Conservation (phyloP, 2,113 vertebrate genomes). For the Xiphophorus couchianus region DNA sequence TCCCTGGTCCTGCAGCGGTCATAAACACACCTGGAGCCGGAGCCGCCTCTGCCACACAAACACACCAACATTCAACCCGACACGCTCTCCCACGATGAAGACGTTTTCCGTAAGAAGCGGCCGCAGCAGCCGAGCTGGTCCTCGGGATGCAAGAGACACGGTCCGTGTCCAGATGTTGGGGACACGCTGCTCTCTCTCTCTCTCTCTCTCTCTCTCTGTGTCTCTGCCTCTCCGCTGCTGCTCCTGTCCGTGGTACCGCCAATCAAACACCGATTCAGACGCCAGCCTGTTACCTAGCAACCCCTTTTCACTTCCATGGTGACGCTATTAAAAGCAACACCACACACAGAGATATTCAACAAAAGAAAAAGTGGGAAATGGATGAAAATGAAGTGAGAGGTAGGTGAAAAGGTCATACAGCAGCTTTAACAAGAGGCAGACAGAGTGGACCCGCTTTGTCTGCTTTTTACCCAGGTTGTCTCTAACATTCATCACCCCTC, state of each 20-base stretch:
- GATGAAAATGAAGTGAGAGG: conserved; percentile 45
- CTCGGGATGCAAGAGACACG: conserved; percentile 4
- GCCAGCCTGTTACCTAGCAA: conserved; percentile 82
- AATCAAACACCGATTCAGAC: conserved; percentile 75
- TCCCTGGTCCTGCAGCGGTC: conserved; percentile 53
- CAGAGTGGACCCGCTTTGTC: background rate
- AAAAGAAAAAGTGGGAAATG: conserved; percentile 55
- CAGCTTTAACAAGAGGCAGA: background rate
- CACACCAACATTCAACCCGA: background rate
- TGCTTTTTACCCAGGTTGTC: conserved; percentile 1
- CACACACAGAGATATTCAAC: conserved; percentile 19
- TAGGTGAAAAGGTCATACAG: conserved; percentile 8
- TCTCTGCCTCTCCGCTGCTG: conserved; percentile 25
- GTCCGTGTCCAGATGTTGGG: conserved; percentile 3
- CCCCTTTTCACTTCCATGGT: conserved; percentile 75
- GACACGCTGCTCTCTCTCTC: background rate
- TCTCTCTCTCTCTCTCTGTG: too few relatives aligned
- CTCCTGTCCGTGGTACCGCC: conserved; percentile 61
- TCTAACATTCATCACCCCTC: conserved; percentile 13
- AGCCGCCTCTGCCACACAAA: background rate
- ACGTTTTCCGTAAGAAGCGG: too few relatives aligned
- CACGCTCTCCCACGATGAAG: too few relatives aligned
- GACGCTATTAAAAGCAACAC: conserved; percentile 80
- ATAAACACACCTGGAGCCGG: background rate
- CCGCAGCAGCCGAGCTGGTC: too few relatives aligned